These are phyloP conservation scores for Anser cygnoides DNA, from an alignment of 2,113 vertebrate species.

Conservation along the genomic window DNA sequence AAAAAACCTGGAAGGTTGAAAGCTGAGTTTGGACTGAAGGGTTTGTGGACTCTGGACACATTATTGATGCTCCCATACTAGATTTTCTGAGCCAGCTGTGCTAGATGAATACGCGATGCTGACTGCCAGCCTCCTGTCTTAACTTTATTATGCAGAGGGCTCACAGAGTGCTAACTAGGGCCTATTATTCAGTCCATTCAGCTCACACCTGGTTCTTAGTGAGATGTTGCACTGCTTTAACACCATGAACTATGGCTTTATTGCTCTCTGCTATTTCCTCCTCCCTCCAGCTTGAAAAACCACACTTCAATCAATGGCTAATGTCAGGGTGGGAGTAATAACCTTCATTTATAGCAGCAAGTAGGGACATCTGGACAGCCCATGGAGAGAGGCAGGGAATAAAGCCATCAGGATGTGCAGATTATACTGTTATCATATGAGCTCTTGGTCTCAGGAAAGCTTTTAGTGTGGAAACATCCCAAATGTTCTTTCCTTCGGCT, in stretches of 20 bases:
- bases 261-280: constrained; percentile 67
- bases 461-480: constrained; percentile 3
- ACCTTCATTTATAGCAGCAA: constrained; percentile 66
- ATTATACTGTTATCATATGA: constrained; percentile 22
- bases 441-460: neutral
- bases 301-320: constrained; percentile 70
- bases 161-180: constrained; percentile 22
- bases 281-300: constrained; percentile 68
- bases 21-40: neutral
- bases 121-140: neutral
- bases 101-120: neutral
- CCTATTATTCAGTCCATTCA: constrained; percentile 54
- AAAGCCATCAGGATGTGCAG: constrained; percentile 53
- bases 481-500: neutral
- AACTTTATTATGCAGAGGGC: neutral
- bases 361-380: constrained; percentile 72
- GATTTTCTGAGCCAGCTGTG: neutral
- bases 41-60: neutral
- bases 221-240: constrained; percentile 48
- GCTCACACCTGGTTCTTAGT: constrained; percentile 69
- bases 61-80: neutral
- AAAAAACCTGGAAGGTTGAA: neutral
- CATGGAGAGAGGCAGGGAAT: constrained; percentile 36
- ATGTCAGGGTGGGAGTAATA: constrained; percentile 68
- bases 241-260: constrained; percentile 63